Percentiles rank a stretch among this genome's conserved stretches.
These are phyloP conservation scores for Ricordea florida DNA, from an alignment of 92 coral and sea anemone species.

Conservation along the genomic window DNA sequence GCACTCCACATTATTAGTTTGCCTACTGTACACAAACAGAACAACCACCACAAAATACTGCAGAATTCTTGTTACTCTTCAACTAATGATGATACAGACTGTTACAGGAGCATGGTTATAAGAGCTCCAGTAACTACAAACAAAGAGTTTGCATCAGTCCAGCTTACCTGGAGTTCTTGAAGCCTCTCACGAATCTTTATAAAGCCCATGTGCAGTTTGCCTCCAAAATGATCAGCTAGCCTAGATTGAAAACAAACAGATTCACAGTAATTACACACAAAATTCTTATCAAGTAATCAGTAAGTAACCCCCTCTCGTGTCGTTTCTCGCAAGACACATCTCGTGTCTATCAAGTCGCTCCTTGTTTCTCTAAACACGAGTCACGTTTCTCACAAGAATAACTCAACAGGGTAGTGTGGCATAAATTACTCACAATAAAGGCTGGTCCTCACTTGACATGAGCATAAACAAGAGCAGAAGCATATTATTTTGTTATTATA, in stretches of 20 bases:
- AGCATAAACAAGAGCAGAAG: too few relatives aligned
- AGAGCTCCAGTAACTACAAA: background rate
- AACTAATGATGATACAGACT: too few relatives aligned
- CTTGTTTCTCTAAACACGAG: too few relatives aligned
- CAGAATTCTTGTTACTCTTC: background rate
- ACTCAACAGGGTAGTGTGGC: too few relatives aligned
- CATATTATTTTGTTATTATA: too few relatives aligned
- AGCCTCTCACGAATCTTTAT: constrained; percentile 95
- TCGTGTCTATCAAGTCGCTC: too few relatives aligned
- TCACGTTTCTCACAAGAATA: too few relatives aligned
- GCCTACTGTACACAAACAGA: too few relatives aligned
- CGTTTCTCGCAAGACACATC: too few relatives aligned
- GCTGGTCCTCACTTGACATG: too few relatives aligned
- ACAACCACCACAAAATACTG: background rate
- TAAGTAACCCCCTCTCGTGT: background rate
- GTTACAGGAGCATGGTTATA: background rate
- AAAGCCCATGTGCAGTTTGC: constrained; percentile 99
- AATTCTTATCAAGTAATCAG: background rate
- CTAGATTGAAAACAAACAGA: constrained; percentile 29
- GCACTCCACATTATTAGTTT: too few relatives aligned
- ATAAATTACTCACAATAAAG: too few relatives aligned
- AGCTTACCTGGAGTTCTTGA: constrained; percentile 84
- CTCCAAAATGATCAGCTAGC: constrained; percentile 99
- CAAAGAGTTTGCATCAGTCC: background rate
- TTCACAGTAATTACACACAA: background rate